These are phyloP conservation scores for Myrmecophaga tridactyla DNA, from an alignment of 2,113 vertebrate genomes.

Conservation along the genomic window DNA sequence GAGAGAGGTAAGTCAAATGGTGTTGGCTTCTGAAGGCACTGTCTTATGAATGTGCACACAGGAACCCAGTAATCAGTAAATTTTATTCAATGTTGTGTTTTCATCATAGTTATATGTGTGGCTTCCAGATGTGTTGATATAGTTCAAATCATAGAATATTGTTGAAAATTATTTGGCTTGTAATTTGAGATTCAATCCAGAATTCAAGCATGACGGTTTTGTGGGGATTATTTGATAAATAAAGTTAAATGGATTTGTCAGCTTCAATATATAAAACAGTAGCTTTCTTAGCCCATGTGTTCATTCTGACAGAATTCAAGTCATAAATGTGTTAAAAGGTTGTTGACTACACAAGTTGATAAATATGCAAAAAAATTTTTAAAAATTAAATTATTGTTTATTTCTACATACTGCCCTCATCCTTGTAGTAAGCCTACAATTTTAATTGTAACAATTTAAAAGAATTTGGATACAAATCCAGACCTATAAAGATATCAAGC, in stretches of 20 bases:
- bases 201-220: background rate
- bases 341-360: background rate
- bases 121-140: no score
- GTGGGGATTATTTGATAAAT: background rate
- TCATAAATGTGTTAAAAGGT: background rate
- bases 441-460: background rate
- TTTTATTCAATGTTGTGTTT: background rate
- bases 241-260: background rate
- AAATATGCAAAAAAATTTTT: background rate
- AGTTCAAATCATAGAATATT: background rate
- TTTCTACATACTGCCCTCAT: background rate
- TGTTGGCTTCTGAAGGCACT: background rate
- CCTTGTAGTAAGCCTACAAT: background rate
- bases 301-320: background rate
- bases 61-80: background rate
- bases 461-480: background rate
- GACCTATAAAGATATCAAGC: background rate
- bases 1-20: slow-evolving; percentile 71
- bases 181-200: slow-evolving; percentile 1
- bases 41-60: background rate
- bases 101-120: background rate
- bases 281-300: background rate
- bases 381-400: background rate
- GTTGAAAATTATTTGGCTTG: background rate
- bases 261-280: background rate